Percentiles rank a stretch among this genome's conserved stretches.
phyloP scores from a whole-genome alignment of 1,140 invertebrate species.

The Drosophila sp. region DNA sequence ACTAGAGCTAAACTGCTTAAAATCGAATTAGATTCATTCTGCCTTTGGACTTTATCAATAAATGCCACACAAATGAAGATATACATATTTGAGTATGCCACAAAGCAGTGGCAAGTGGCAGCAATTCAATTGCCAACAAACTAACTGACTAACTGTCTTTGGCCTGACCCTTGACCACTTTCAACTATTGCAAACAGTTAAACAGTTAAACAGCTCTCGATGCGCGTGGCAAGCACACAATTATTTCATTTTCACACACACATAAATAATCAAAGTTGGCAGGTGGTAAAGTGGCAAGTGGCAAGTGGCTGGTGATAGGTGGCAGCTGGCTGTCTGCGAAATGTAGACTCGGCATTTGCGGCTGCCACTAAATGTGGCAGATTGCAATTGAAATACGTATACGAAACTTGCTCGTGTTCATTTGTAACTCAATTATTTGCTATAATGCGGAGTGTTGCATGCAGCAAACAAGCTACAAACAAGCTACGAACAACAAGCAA shows the following conservation, averaged over 20 bases:
- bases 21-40: neutral
- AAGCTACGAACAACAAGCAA: too few relatives aligned
- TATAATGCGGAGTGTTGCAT: neutral
- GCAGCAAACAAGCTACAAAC: neutral
- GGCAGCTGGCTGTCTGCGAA: slow-evolving; percentile 36
- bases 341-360: slow-evolving; percentile 53
- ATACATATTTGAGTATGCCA: neutral
- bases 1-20: neutral
- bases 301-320: neutral
- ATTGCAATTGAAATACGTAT: slow-evolving; percentile 34
- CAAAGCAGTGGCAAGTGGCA: slow-evolving; percentile 5
- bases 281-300: neutral
- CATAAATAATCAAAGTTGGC: neutral
- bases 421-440: slow-evolving; percentile 33
- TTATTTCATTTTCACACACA: slow-evolving; percentile 37
- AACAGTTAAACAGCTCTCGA: slow-evolving; percentile 20
- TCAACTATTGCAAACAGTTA: neutral
- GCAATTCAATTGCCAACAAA: neutral
- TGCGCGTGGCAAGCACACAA: slow-evolving; percentile 38
- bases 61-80: neutral
- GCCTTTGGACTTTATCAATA: neutral
- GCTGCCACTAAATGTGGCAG: slow-evolving; percentile 21
- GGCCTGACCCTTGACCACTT: neutral
- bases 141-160: neutral
- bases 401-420: slow-evolving; percentile 5